These are phyloP conservation scores for Zaprionus nigranus DNA, from an alignment of 1,140 invertebrate species.

Conservation along the genomic window DNA sequence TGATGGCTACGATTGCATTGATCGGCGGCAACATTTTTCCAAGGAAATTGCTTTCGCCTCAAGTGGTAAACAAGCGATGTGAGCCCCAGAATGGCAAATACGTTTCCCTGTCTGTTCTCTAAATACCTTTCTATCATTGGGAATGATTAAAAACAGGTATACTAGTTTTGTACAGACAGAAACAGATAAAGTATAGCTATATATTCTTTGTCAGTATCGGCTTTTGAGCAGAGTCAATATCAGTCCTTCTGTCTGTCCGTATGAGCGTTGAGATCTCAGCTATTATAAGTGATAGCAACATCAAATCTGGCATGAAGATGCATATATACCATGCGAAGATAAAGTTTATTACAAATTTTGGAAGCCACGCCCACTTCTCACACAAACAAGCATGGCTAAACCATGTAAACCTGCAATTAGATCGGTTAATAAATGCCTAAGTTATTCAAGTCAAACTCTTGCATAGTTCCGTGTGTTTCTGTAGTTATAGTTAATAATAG, in stretches of 20 bases:
- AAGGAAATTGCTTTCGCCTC: conserved; percentile 81
- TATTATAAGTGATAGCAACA: neutral
- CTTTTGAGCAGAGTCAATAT: neutral
- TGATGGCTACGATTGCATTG: conserved; percentile 25
- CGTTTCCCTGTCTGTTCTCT: neutral
- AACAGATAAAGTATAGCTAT: neutral
- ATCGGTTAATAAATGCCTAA: too few relatives aligned
- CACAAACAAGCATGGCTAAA: too few relatives aligned
- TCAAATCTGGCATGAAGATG: too few relatives aligned
- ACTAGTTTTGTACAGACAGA: too few relatives aligned
- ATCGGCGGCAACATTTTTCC: conserved; percentile 71
- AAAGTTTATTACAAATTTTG: too few relatives aligned
- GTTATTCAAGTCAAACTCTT: too few relatives aligned
- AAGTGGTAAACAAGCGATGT: conserved; percentile 57
- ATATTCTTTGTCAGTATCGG: neutral
- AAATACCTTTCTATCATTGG: neutral
- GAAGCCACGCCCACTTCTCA: too few relatives aligned
- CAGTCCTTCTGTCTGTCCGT: neutral
- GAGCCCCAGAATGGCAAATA: conserved; percentile 25
- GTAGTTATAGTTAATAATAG: too few relatives aligned
- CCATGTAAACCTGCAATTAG: too few relatives aligned
- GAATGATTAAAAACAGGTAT: too few relatives aligned
- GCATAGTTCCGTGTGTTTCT: too few relatives aligned
- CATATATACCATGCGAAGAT: too few relatives aligned
- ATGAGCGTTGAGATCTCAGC: neutral